Base-by-base conservation (phyloP, 2,113 vertebrate species). In the Aptenodytes patagonicus region DNA sequence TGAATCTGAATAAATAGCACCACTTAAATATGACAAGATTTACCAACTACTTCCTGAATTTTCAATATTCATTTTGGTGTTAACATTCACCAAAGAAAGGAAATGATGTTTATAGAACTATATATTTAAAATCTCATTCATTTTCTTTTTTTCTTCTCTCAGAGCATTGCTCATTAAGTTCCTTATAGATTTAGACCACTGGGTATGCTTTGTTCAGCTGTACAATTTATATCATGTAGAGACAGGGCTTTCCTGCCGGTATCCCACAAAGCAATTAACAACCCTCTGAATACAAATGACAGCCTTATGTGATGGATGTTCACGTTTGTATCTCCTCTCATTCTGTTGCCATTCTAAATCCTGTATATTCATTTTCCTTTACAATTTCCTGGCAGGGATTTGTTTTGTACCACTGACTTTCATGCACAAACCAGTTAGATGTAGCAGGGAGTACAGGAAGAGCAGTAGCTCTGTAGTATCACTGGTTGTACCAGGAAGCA, bases 261-360 rank as follows among this genome's bases (percentile, higher is more conserved):
- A 52, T 89, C 84, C 83, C 90, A 76, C 69, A 84, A 78, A 95
- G 91, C 84, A 94, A 85, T 92, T 96, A 94, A 71, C 32, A 91
- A 57, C 52, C n/a, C 12, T 79, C 65, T 40, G 61, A 79, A 80
- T 57, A 49, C 31, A 84, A 82, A 78, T 0, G 52, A 31, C 72
- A 94, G 51, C 36, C 55, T 82, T 32, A 38, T 16, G 49, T 85
- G 93, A 95, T 87, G 65, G 64, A 91, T 94, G 65, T 19, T 91
- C 66, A 26, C 36, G 34, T 72, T 78, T 83, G 61, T 77, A 34
- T 86, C 85, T 90, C 26, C 36, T 69, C 25, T 88, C 38, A 61
- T 65, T 90, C 72, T 93, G 36, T n/a, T 93, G 70, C 52, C 19
- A 14, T 86, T 80, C 62, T 24, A 58, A 83, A 91, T 49, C n/a